A percentile compares a stretch with the other conserved stretches of the same genome.
These are phyloP conservation scores for Microtus richardsoni DNA, from an alignment of 2,113 vertebrate species.

Conservation along the genomic window DNA sequence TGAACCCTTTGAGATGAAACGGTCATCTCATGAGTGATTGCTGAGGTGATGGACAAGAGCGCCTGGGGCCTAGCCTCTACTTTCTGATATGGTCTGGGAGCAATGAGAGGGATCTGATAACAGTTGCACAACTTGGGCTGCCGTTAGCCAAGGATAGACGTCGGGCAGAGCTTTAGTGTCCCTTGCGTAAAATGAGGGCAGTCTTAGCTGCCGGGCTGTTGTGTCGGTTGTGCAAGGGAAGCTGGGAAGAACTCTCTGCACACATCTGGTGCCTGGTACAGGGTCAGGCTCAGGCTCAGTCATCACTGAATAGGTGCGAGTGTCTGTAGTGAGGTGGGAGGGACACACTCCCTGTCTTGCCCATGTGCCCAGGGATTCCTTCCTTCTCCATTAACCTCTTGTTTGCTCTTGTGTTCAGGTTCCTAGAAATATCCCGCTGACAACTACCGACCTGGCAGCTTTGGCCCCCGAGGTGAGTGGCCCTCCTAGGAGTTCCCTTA, in stretches of 20 bases:
- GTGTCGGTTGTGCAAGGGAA: not conserved
- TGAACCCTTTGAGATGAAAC: not conserved
- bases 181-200: not conserved
- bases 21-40: not conserved
- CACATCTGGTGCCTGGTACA: not conserved
- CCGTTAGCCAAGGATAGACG: not conserved
- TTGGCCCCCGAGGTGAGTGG: slow-evolving; percentile 81
- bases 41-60: not conserved
- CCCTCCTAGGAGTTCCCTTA: not conserved
- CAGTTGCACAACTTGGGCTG: not conserved
- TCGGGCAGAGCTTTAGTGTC: not conserved
- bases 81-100: not conserved
- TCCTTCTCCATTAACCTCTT: not conserved
- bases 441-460: slow-evolving; percentile 58
- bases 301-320: not conserved
- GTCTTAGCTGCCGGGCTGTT: not conserved
- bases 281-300: not conserved
- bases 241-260: not conserved
- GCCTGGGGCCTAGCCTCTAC: not conserved
- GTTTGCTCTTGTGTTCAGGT: slow-evolving; percentile 60
- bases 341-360: no score
- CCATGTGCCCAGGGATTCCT: not conserved
- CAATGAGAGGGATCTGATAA: not conserved
- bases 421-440: slow-evolving; percentile 55
- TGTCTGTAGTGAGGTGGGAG: not conserved